Evolutionary conservation across 2,113 vertebrate species (phyloP).

Genomic region (Myocastor coypus): DNA sequence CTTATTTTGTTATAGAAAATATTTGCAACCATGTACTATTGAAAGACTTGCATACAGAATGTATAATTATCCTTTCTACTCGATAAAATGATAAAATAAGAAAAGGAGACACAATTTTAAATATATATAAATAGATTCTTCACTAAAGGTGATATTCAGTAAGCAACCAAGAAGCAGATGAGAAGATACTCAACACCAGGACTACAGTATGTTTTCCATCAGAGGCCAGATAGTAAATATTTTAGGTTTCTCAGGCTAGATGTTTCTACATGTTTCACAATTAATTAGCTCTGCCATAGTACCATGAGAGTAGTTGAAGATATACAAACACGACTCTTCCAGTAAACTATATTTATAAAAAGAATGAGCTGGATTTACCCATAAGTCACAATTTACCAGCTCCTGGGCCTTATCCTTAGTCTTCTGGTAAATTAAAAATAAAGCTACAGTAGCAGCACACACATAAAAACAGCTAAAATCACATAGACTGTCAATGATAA

Average conservation of each 20-base stretch:
- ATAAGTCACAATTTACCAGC: background rate
- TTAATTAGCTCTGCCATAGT: background rate
- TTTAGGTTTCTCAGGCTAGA: background rate
- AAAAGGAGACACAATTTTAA: too few species aligned
- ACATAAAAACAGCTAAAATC: background rate
- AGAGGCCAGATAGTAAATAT: background rate
- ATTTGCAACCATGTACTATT: too few species aligned
- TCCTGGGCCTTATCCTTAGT: background rate
- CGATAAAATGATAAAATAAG: too few species aligned
- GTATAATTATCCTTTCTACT: too few species aligned
- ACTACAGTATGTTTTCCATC: background rate
- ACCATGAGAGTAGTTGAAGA: background rate
- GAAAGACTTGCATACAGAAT: too few species aligned
- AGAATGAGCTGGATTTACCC: background rate
- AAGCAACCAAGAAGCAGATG: too few species aligned
- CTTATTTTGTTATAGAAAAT: too few species aligned
- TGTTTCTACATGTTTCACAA: background rate
- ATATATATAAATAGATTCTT: too few species aligned
- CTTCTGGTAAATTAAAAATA: background rate
- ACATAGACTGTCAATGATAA: background rate
- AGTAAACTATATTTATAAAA: background rate
- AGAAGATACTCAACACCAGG: background rate
- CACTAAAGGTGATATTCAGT: too few species aligned
- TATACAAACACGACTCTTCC: background rate
- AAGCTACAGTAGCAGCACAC: background rate